Conservation (phyloP, 2,888 invertebrate species). For the Ischnus inquisitorius region DNA sequence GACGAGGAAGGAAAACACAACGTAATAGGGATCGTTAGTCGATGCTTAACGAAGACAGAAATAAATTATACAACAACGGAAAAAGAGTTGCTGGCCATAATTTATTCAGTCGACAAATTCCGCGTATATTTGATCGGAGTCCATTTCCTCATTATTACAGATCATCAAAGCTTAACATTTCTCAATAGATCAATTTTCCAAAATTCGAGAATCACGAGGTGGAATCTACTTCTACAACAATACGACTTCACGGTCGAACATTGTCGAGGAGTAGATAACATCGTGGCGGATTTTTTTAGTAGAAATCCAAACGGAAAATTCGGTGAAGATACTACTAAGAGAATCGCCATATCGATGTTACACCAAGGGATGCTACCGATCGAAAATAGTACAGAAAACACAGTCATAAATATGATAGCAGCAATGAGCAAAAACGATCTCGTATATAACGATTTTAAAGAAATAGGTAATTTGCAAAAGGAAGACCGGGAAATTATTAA, state of each 20-base stretch:
- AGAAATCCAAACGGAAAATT: background rate
- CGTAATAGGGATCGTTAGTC: no score
- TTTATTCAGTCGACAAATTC: slow-evolving; percentile 73
- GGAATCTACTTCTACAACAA: slow-evolving; percentile 72
- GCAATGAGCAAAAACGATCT: background rate
- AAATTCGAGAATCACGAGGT: no score
- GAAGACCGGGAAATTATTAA: background rate
- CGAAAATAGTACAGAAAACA: background rate
- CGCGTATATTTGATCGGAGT: slow-evolving; percentile 72
- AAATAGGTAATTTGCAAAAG: slow-evolving; percentile 29
- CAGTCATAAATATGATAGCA: background rate
- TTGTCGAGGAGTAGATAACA: slow-evolving; percentile 71
- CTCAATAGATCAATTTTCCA: slow-evolving; percentile 72
- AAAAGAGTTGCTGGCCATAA: slow-evolving; percentile 72
- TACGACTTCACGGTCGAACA: slow-evolving; percentile 69
- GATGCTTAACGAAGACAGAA: slow-evolving; percentile 63
- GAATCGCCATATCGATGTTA: background rate
- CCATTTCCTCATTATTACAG: slow-evolving; percentile 70
- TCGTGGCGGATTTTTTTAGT: slow-evolving; percentile 73
- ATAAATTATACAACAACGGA: slow-evolving; percentile 71
- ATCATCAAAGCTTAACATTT: slow-evolving; percentile 74
- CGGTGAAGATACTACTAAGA: background rate
- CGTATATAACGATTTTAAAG: slow-evolving; percentile 14
- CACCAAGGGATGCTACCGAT: background rate
- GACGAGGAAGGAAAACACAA: slow-evolving; percentile 2